A percentile compares a stretch with the other conserved stretches of the same genome.
Evolutionary conservation across 2,797 vertebrate genomes (phyloP).

Genomic region (Micromesistius poutassou): DNA sequence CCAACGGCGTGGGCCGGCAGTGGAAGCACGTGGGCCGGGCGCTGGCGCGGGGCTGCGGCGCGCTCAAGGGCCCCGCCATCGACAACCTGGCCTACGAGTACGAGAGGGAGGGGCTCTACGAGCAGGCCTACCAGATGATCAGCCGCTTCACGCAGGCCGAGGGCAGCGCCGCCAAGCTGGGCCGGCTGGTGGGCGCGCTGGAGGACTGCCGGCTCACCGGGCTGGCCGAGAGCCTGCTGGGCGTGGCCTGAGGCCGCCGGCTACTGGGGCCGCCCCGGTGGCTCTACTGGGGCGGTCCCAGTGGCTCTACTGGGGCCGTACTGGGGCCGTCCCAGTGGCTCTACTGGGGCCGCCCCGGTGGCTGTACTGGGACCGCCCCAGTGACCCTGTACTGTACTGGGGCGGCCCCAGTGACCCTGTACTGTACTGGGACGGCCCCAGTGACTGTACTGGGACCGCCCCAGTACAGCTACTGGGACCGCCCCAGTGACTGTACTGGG

Average conservation of each 20-base stretch:
- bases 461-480: no score
- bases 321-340: no score
- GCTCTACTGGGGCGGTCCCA: no score
- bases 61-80: constrained; percentile 82
- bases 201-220: constrained; percentile 86
- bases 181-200: constrained; percentile 83
- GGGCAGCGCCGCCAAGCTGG: constrained; percentile 85
- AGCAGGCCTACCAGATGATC: constrained; percentile 95
- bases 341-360: no score
- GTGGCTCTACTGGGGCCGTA: no score
- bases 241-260: constrained; percentile 35
- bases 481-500: no score
- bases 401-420: no score
- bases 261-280: no score
- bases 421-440: no score
- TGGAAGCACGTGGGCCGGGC: constrained; percentile 93
- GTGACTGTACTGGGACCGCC: no score
- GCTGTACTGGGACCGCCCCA: no score
- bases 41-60: constrained; percentile 84
- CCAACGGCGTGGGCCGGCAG: constrained; percentile 86
- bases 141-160: constrained; percentile 88
- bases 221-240: constrained; percentile 87
- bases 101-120: constrained; percentile 89
- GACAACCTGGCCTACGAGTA: constrained; percentile 93
- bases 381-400: no score